A percentile compares a stretch with the other conserved stretches of the same genome.
These are phyloP conservation scores for Gallirallus australis DNA, from an alignment of 2,797 vertebrate species.

Conservation along the genomic window DNA sequence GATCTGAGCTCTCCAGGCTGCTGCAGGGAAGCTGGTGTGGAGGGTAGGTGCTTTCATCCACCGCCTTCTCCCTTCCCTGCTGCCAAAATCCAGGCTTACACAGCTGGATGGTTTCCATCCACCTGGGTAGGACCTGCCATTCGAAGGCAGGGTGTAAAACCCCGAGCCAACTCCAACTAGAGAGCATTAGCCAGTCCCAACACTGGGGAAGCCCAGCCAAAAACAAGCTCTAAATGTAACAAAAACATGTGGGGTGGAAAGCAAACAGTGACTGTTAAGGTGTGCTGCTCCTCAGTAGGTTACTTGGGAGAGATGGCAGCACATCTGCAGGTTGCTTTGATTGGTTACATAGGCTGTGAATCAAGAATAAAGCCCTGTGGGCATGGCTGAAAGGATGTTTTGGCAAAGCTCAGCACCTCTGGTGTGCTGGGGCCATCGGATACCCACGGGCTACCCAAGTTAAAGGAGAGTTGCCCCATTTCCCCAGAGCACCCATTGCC, in stretches of 20 bases:
- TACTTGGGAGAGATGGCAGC: not conserved
- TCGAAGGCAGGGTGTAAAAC: not conserved
- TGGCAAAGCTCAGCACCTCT: not conserved
- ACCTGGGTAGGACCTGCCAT: not conserved
- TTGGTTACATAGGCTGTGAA: rapidly evolving
- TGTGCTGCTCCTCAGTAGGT: not conserved
- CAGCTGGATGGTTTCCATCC: not conserved
- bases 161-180: not conserved
- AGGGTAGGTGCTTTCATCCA: not conserved
- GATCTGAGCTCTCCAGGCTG: not conserved
- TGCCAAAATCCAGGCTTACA: not conserved
- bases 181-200: not conserved
- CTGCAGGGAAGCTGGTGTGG: not conserved
- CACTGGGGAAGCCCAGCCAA: not conserved
- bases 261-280: not conserved
- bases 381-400: not conserved
- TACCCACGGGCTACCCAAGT: not conserved
- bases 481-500: not conserved
- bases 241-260: not conserved
- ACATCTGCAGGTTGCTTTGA: not conserved
- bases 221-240: slow-evolving; percentile 20
- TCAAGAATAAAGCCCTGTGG: not conserved
- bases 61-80: not conserved
- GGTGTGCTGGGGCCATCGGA: too few relatives aligned
- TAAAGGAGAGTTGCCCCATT: not conserved